Evolutionary conservation across 2,113 vertebrate species (phyloP).

Genomic region (Pleuronectes platessa): DNA sequence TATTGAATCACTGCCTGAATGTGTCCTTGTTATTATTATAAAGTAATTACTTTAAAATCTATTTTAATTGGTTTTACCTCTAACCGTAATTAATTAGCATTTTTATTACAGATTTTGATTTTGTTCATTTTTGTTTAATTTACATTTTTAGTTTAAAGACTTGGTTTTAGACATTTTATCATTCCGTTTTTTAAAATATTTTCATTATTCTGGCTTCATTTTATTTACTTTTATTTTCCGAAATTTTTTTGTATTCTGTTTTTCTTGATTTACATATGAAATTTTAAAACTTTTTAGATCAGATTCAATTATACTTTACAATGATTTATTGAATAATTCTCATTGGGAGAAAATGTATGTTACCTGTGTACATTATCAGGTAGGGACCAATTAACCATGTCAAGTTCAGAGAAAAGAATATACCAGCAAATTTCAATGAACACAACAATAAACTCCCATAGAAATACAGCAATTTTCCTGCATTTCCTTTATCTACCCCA

Average conservation of each 20-base stretch:
- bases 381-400: background rate
- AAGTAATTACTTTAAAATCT: background rate
- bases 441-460: no score
- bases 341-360: background rate
- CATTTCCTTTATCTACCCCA: background rate
- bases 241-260: background rate
- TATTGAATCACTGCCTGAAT: conserved; percentile 63
- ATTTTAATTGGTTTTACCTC: background rate
- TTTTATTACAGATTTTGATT: background rate
- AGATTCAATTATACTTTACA: background rate
- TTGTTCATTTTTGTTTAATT: background rate
- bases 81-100: background rate
- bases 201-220: background rate
- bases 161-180: background rate
- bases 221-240: background rate
- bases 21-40: conserved; percentile 6
- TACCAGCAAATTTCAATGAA: no score
- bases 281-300: background rate
- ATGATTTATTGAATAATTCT: background rate
- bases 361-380: background rate
- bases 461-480: background rate
- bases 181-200: background rate
- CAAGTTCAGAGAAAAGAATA: background rate
- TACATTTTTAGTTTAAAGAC: background rate
- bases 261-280: background rate